These are phyloP conservation scores for Jaculus jaculus DNA, from an alignment of 2,113 vertebrate genomes.

Conservation along the genomic window DNA sequence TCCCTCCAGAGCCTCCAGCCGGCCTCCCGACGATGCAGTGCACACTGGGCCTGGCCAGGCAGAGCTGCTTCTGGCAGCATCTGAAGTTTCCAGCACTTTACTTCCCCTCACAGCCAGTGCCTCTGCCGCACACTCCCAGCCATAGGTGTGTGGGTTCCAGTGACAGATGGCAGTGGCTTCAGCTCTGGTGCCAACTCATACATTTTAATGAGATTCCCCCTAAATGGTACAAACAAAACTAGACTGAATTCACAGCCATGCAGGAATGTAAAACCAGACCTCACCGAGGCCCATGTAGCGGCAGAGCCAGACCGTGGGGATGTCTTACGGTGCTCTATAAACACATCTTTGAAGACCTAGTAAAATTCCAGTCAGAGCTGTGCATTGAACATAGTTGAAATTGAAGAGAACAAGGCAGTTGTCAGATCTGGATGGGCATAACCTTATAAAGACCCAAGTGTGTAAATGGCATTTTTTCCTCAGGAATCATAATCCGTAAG, in stretches of 20 bases:
- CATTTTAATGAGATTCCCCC: slow-evolving; percentile 55
- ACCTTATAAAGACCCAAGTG: not conserved
- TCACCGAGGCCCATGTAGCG: not conserved
- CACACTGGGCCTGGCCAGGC: not conserved
- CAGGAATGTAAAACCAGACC: not conserved
- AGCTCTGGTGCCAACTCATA: not conserved
- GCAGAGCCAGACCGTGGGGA: not conserved
- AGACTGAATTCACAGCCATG: not conserved
- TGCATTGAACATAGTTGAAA: not conserved
- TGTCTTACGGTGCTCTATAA: not conserved
- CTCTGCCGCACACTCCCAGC: not conserved
- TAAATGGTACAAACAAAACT: not conserved
- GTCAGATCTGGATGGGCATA: not conserved
- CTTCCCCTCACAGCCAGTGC: not conserved
- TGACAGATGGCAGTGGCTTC: slow-evolving; percentile 10
- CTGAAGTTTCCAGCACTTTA: not conserved
- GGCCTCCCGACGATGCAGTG: not conserved
- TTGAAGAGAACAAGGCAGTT: not conserved
- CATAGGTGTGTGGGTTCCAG: not conserved
- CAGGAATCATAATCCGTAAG: not conserved
- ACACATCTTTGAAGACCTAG: not conserved
- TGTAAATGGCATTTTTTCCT: not conserved
- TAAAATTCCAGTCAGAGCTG: slow-evolving; percentile 4
- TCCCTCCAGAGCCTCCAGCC: not conserved
- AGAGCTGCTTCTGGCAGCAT: not conserved